Evolutionary conservation across 1,140 invertebrate species (phyloP), one percentile per base, ranked within the genome.

Genomic region (Rhyacophila brunnea): DNA sequence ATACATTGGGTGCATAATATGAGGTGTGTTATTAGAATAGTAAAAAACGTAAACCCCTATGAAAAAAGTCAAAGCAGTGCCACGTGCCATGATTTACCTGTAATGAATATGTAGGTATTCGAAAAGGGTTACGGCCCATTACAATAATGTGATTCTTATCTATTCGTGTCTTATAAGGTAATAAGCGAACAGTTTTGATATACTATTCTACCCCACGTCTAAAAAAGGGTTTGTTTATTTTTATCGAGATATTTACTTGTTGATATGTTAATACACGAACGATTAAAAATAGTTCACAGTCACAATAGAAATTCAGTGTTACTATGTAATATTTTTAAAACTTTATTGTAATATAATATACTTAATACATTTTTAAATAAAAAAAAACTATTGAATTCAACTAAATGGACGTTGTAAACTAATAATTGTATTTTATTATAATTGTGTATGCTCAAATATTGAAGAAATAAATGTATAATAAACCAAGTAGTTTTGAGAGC

Each of bases 1-100:
- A 14, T 6, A 20, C 19, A 20, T 15, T 23, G 11, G 11, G 53
- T 40, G 43, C 17, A 13, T 53, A 54, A 40, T 40, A 35, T 57
- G 44, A 40, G n/a, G n/a, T n/a, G n/a, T n/a, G 48, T 48, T 57
- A 57, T 48, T 28, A 28, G 23, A 28, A 28, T 28, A 49, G 48
- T 57, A 48, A 49, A 20, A 57, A 49, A 48, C 15, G 13, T 10
- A 57, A 55, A 45, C 52, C 52, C 52, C 32, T n/a, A 40, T 40
- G 13, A 17, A 44, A 42, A 49, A 43, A 58, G 47, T 58, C 55
- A 50, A 60, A 64, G 50, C 48, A 32, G 51, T 17, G 62, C 36
- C 62, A 50, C 62, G 62, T 60, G 62, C 52, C 62, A 32, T 43
- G 45, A 48, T 62, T 62, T 62, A 62, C 60, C 60, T 62, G 60